These are phyloP conservation scores for Sebastes oblongus DNA, from an alignment of 2,797 vertebrate genomes.

Conservation along the genomic window DNA sequence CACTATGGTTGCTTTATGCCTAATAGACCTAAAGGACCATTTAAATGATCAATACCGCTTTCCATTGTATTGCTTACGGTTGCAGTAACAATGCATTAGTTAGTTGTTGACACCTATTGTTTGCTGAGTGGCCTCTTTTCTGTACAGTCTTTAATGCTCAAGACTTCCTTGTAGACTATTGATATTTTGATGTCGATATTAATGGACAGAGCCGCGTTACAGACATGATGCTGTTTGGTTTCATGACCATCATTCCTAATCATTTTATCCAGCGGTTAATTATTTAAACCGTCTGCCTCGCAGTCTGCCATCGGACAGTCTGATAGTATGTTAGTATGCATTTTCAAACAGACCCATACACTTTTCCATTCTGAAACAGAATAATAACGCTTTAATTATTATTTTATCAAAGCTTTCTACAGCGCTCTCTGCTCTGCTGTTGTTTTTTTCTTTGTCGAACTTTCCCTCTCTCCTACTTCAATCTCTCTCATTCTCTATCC, in stretches of 20 bases:
- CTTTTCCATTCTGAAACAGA: neutral
- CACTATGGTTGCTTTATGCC: neutral
- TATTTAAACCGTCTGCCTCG: neutral
- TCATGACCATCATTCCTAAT: neutral
- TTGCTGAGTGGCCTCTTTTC: constrained; percentile 15
- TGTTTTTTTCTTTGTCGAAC: neutral
- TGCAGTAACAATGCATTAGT: constrained; percentile 31
- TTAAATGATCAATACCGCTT: constrained; percentile 32
- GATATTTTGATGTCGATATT: neutral
- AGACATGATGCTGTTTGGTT: neutral
- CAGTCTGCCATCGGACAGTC: neutral
- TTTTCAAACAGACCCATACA: neutral
- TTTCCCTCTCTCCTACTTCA: neutral
- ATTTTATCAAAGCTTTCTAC: constrained; percentile 16
- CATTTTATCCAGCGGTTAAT: neutral
- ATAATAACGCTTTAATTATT: constrained; percentile 2
- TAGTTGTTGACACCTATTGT: constrained; percentile 6
- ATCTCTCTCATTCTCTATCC: neutral
- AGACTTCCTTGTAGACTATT: neutral
- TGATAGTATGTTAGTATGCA: neutral
- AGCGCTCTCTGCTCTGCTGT: neutral
- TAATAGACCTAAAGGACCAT: constrained; percentile 2
- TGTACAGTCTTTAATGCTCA: neutral
- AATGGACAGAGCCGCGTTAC: neutral
- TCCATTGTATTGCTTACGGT: constrained; percentile 16